Evolutionary conservation across 2,888 invertebrate genomes (phyloP).

Genomic region (Andricus curvator): DNA sequence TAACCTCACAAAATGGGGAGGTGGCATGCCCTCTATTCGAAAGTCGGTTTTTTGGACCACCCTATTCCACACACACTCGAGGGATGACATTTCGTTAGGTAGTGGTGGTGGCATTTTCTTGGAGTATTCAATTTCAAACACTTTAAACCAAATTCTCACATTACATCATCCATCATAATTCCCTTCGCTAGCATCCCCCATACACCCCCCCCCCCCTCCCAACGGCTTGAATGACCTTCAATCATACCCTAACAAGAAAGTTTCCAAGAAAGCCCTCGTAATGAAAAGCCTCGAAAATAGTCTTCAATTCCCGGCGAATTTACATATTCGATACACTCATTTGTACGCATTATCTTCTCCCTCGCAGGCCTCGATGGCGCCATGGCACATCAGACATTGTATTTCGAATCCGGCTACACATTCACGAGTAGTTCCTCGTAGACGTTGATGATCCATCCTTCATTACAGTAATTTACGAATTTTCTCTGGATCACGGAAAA

Average conservation of each 20-base stretch:
- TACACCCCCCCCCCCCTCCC: neutral
- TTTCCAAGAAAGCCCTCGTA: neutral
- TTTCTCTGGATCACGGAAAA: conserved; percentile 64
- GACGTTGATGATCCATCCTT: conserved; percentile 58
- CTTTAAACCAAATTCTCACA: neutral
- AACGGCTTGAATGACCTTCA: neutral
- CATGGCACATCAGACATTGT: conserved; percentile 60
- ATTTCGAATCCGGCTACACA: conserved; percentile 50
- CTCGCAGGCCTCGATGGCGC: conserved; percentile 55
- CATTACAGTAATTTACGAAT: conserved; percentile 74
- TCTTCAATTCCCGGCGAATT: conserved; percentile 12
- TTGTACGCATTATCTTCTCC: conserved; percentile 11
- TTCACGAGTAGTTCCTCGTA: conserved; percentile 50
- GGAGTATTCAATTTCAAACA: neutral
- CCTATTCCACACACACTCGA: no score
- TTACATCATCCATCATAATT: neutral
- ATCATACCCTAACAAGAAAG: neutral
- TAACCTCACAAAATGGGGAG: no score
- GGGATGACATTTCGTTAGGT: no score
- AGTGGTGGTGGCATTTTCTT: no score
- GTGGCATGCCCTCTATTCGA: no score
- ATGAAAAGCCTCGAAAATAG: neutral
- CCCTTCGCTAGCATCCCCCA: neutral
- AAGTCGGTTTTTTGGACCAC: no score
- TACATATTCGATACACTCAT: conserved; percentile 23